Conservation (phyloP, 1,140 invertebrate genomes). For the Aleiodes sp. region DNA sequence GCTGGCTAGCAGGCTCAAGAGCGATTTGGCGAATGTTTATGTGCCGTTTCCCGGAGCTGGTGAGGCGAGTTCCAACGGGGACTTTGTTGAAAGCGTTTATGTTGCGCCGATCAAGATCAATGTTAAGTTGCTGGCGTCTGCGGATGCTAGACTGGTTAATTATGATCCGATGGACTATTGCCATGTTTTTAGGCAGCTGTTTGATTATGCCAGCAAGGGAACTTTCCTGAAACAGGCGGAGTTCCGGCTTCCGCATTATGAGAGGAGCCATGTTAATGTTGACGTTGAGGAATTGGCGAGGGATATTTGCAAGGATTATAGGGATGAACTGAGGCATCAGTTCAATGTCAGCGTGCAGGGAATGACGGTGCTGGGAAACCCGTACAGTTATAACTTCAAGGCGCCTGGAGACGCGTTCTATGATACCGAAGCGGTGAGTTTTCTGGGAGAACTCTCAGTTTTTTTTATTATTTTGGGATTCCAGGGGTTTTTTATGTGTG, state of each 20-base stretch:
- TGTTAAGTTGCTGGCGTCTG: constrained; percentile 71
- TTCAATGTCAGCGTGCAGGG: constrained; percentile 89
- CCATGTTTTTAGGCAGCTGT: constrained; percentile 49
- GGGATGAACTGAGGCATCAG: constrained; percentile 84
- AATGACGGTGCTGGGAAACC: constrained; percentile 91
- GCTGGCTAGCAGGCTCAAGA: constrained; percentile 50
- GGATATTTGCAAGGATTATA: constrained; percentile 77
- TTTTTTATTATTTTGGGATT: background rate
- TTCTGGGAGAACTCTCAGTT: constrained; percentile 41
- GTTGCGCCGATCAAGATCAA: constrained; percentile 75
- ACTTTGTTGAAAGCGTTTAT: constrained; percentile 74
- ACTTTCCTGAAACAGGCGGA: constrained; percentile 66
- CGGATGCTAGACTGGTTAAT: constrained; percentile 45
- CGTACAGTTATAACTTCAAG: constrained; percentile 72
- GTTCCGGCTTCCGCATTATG: constrained; percentile 80
- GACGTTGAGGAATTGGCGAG: constrained; percentile 69
- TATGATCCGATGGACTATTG: constrained; percentile 46
- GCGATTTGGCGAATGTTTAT: constrained; percentile 53
- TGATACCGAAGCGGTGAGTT: constrained; percentile 45
- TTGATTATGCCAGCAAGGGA: constrained; percentile 52
- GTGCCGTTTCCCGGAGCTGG: constrained; percentile 29
- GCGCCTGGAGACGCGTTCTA: constrained; percentile 42
- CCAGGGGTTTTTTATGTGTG: background rate
- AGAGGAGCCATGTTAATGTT: constrained; percentile 74
- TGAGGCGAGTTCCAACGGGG: constrained; percentile 40